phyloP scores from a whole-genome alignment of 30 jellyfish, hydroid and myxozoan genomes.

The Aurelia coerulea region DNA sequence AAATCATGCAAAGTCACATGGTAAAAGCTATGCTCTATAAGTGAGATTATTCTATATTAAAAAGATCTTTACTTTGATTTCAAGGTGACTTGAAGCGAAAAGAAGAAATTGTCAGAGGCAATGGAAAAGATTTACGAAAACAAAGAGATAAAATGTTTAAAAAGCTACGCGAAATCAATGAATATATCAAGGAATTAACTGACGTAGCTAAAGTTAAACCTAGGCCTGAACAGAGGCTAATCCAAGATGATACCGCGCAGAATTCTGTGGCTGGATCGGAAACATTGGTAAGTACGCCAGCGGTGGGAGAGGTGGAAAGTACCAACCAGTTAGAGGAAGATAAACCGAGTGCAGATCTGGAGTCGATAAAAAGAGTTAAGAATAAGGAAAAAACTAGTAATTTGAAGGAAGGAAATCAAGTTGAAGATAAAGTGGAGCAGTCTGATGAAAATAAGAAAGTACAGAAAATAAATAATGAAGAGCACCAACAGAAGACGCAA shows the following conservation, averaged over 20 bases:
- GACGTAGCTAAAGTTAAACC: conserved; percentile 53
- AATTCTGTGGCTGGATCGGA: too few relatives aligned
- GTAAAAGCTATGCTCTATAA: too few relatives aligned
- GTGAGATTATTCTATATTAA: too few relatives aligned
- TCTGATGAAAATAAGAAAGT: neutral
- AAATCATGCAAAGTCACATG: too few relatives aligned
- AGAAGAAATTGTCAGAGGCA: conserved; percentile 49
- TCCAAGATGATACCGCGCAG: too few relatives aligned
- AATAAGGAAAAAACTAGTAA: too few relatives aligned
- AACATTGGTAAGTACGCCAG: too few relatives aligned
- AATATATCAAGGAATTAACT: conserved; percentile 32
- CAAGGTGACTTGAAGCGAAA: conserved; percentile 54
- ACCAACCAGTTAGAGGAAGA: too few relatives aligned
- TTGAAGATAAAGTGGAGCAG: neutral
- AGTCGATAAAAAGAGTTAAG: too few relatives aligned
- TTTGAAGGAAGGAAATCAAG: neutral
- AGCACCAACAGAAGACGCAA: neutral
- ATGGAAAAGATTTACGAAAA: conserved; percentile 24
- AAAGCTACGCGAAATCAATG: conserved; percentile 56
- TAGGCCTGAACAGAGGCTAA: neutral
- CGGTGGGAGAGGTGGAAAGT: too few relatives aligned
- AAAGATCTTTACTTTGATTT: neutral
- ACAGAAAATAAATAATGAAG: neutral
- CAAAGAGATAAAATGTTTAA: conserved; percentile 60
- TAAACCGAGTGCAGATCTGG: too few relatives aligned